Evolutionary conservation across 2,797 vertebrate genomes (phyloP).

Genomic region (Lithobates sylvaticus): DNA sequence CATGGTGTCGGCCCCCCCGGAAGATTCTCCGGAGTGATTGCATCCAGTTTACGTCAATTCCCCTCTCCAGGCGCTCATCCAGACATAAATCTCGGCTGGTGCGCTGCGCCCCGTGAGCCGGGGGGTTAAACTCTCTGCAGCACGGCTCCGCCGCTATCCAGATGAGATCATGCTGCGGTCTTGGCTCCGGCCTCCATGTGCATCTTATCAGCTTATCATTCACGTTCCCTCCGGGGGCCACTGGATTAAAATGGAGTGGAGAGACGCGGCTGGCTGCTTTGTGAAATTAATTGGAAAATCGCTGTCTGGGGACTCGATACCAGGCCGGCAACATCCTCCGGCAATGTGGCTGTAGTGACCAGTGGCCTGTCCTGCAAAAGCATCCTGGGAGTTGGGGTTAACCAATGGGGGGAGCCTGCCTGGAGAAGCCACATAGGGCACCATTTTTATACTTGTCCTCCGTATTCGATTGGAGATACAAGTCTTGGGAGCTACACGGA

Average conservation of each 20-base stretch:
- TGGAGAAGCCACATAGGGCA: not conserved
- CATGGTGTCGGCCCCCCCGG: no score
- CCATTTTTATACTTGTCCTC: not conserved
- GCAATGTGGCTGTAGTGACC: not conserved
- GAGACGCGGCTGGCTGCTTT: slow-evolving; percentile 38
- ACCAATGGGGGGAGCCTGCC: no score
- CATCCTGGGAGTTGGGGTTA: not conserved
- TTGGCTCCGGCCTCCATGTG: slow-evolving; percentile 30
- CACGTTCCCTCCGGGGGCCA: slow-evolving; percentile 13
- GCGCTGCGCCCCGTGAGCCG: no score
- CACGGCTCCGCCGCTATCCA: slow-evolving; percentile 31
- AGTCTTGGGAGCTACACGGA: no score
- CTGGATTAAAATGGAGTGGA: slow-evolving; percentile 42
- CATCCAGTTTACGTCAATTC: no score
- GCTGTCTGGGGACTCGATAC: slow-evolving; percentile 22
- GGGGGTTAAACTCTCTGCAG: slow-evolving; percentile 24
- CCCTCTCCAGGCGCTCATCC: not conserved
- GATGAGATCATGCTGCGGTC: slow-evolving; percentile 49
- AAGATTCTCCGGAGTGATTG: no score
- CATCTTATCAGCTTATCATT: slow-evolving; percentile 57
- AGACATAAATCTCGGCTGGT: not conserved
- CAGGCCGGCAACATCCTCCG: not conserved
- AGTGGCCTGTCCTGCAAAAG: not conserved
- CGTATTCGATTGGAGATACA: no score
- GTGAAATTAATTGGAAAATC: slow-evolving; percentile 61